A percentile compares a stretch with the other conserved stretches of the same genome.
Evolutionary conservation across 2,888 invertebrate species (phyloP).

Genomic region (Melanophora roralis): DNA sequence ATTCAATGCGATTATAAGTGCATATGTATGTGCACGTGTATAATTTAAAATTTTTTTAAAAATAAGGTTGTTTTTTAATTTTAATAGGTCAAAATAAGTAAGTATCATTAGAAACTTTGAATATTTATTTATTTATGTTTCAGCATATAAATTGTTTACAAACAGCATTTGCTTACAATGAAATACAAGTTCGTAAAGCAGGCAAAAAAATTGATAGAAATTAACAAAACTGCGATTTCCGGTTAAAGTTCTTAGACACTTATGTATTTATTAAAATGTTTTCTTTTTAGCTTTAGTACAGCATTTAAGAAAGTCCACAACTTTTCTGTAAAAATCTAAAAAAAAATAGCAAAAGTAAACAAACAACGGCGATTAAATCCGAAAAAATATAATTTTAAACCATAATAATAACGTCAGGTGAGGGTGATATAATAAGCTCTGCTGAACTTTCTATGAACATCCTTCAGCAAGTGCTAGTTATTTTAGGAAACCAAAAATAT

Average conservation of each 20-base stretch:
- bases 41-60: too few relatives aligned
- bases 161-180: background rate
- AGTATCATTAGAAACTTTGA: background rate
- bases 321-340: too few relatives aligned
- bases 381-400: too few relatives aligned
- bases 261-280: background rate
- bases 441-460: too few relatives aligned
- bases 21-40: too few relatives aligned
- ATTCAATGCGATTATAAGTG: background rate
- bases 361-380: too few relatives aligned
- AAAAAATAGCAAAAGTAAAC: too few relatives aligned
- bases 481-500: too few relatives aligned
- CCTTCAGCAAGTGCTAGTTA: too few relatives aligned
- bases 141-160: background rate
- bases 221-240: conserved; percentile 3
- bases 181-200: background rate
- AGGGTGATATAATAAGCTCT: too few relatives aligned
- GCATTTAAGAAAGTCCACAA: too few relatives aligned
- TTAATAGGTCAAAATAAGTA: background rate
- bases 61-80: background rate
- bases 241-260: conserved; percentile 16
- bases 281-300: background rate
- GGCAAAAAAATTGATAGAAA: conserved; percentile 9
- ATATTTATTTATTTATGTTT: background rate
- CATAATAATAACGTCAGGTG: too few relatives aligned